Conservation (phyloP, 2,888 invertebrate genomes). For the Arrhopalites spinosus region DNA sequence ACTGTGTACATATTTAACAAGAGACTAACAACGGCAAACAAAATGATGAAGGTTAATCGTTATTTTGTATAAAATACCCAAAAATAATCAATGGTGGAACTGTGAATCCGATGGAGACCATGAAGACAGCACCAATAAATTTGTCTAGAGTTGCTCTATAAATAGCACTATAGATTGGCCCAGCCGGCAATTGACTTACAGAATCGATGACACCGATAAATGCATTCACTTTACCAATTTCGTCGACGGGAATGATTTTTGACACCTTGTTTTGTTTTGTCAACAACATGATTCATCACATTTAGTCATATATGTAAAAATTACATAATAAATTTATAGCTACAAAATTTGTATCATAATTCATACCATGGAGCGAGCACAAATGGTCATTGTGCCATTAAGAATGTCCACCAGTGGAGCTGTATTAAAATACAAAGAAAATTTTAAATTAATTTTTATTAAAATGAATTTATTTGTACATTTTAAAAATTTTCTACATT, state of each 20-base stretch:
- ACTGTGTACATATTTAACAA: background rate
- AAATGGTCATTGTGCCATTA: slow-evolving; percentile 80
- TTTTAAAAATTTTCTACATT: too few relatives aligned
- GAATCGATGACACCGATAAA: slow-evolving; percentile 51
- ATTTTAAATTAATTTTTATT: background rate
- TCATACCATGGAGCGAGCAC: slow-evolving; percentile 79
- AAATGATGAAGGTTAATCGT: background rate
- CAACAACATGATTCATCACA: too few relatives aligned
- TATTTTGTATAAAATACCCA: slow-evolving; percentile 18
- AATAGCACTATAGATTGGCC: slow-evolving; percentile 48
- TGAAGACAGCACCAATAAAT: slow-evolving; percentile 48
- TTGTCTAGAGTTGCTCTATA: slow-evolving; percentile 47
- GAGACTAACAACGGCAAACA: background rate
- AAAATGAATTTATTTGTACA: too few relatives aligned
- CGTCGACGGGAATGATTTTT: slow-evolving; percentile 78
- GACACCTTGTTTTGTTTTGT: too few relatives aligned
- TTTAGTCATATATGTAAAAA: too few relatives aligned
- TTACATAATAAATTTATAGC: too few relatives aligned
- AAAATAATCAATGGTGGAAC: slow-evolving; percentile 46
- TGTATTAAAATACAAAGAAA: slow-evolving; percentile 12
- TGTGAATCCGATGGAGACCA: slow-evolving; percentile 46
- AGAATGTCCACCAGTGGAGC: slow-evolving; percentile 52
- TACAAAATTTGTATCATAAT: too few relatives aligned
- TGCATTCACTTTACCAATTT: slow-evolving; percentile 67
- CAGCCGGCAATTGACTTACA: slow-evolving; percentile 47